A percentile compares a stretch with the other conserved stretches of the same genome.
Evolutionary conservation across 2,797 vertebrate genomes (phyloP).

Genomic region (Neosilurus hyrtlii): DNA sequence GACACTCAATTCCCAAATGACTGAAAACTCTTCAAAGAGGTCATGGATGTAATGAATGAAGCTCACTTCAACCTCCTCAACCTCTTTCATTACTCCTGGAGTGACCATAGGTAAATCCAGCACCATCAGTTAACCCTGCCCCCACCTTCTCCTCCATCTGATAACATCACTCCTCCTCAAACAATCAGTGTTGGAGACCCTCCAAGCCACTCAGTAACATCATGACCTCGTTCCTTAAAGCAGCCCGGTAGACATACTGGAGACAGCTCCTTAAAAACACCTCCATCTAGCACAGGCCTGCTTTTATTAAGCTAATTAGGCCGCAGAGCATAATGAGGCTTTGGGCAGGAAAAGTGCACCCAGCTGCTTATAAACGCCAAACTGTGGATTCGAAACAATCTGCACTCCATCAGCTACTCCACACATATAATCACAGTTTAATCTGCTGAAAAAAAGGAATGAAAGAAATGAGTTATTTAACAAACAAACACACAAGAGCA

Average conservation of each 20-base stretch:
- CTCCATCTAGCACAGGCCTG: conserved; percentile 54
- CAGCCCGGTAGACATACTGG: conserved; percentile 61
- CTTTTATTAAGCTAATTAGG: conserved; percentile 65
- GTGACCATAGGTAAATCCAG: conserved; percentile 57
- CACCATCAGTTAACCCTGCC: conserved; percentile 21
- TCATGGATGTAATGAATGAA: conserved; percentile 50
- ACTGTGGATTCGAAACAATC: conserved; percentile 36
- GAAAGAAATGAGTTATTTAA: conserved; percentile 20
- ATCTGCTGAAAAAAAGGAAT: conserved; percentile 14
- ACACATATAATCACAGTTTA: conserved; percentile 30
- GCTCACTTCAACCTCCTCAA: conserved; percentile 42
- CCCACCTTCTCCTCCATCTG: conserved; percentile 36
- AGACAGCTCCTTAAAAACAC: conserved; percentile 61
- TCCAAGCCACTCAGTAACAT: conserved; percentile 49
- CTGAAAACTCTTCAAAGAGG: conserved; percentile 54
- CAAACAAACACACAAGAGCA: neutral
- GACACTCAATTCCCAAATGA: conserved; percentile 29
- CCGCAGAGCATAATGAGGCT: conserved; percentile 44
- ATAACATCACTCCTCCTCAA: conserved; percentile 57
- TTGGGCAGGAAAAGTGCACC: conserved; percentile 48
- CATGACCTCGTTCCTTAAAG: conserved; percentile 45
- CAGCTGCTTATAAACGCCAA: conserved; percentile 54
- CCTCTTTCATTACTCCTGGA: conserved; percentile 57
- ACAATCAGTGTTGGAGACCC: conserved; percentile 27
- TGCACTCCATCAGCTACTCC: conserved; percentile 23